These are phyloP conservation scores for Episyrphus balteatus DNA, from an alignment of 1,140 invertebrate genomes.

Conservation along the genomic window DNA sequence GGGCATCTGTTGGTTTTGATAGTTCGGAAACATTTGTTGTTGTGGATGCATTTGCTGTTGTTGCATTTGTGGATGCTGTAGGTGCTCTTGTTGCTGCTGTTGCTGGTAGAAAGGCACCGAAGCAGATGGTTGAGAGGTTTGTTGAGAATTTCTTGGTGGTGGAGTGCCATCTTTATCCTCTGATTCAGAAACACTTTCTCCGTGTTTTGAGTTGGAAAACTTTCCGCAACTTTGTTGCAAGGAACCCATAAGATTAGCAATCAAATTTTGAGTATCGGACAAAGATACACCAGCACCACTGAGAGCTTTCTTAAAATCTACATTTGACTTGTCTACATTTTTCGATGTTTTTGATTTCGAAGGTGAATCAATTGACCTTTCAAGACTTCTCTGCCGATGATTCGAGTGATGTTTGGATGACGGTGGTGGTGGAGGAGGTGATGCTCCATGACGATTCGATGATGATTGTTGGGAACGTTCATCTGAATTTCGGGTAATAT, in stretches of 20 bases:
- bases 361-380: too few species aligned
- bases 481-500: slow-evolving; percentile 42
- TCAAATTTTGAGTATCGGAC: slow-evolving; percentile 47
- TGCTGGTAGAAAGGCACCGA: background rate
- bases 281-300: slow-evolving; percentile 34
- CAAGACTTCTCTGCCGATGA: too few species aligned
- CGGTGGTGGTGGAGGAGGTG: background rate
- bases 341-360: too few species aligned
- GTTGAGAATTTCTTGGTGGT: background rate
- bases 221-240: slow-evolving; percentile 35
- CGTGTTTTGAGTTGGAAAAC: background rate
- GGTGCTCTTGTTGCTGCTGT: background rate
- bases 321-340: too few species aligned
- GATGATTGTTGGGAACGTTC: slow-evolving; percentile 9
- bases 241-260: slow-evolving; percentile 52
- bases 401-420: background rate
- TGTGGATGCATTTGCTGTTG: background rate
- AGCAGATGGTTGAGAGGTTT: too few species aligned
- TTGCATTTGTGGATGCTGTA: slow-evolving; percentile 1
- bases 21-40: background rate
- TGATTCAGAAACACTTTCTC: background rate
- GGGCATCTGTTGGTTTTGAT: background rate
- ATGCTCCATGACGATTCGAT: background rate
- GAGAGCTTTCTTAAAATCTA: too few species aligned
- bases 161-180: slow-evolving; percentile 3